Base-by-base conservation (phyloP, 92 coral and sea anemone genomes). In the Zoanthus sansibaricus region DNA sequence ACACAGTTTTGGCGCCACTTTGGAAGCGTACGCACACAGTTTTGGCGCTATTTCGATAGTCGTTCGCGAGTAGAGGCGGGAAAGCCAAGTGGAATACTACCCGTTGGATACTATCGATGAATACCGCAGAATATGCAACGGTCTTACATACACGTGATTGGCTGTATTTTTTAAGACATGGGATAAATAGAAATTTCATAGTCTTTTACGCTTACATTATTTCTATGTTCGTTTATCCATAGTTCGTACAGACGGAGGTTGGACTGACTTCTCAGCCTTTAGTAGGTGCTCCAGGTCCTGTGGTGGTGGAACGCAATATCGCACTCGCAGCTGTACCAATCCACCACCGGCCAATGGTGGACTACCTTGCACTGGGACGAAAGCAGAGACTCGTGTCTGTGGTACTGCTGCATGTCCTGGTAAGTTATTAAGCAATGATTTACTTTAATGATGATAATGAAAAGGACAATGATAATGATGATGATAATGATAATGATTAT, bases 261-360 rank as follows among this genome's bases (percentile, higher is more conserved):
- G 77, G 77, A 33, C 45, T 1, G 31, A 2, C 55, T 72, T 45
- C 77, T 42, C 77, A 13, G 11, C 1, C 15, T 72, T 72, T 20
- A 72, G 21, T 45, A 7, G 7, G 51, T 72, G 77, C 77, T 72
- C 77, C 2, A 72, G 4, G 55, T 72, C 77, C 44, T 72, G 77
- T 46, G 77, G 77, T 8, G 77, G 77, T 7, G 77, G 77, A 5
- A 46, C 30, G 21, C 77, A 72, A 20, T 72, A 17, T 16, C 77
- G 77, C 5, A 72, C 77, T 42, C 77, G 77, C 20, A 13, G 20
- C 16, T 72, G 77, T n/a, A 72, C 77, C 10, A 72, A 72, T 17
- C 77, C 77, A 1, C 77, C 31, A 14, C 77, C 77, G 4, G 33
- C 77, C 21, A 44, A 72, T 44, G 77, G 77, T 15, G 77, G 77